Evolutionary conservation across 2,888 invertebrate genomes (phyloP).

Genomic region (Papilio demoleus): DNA sequence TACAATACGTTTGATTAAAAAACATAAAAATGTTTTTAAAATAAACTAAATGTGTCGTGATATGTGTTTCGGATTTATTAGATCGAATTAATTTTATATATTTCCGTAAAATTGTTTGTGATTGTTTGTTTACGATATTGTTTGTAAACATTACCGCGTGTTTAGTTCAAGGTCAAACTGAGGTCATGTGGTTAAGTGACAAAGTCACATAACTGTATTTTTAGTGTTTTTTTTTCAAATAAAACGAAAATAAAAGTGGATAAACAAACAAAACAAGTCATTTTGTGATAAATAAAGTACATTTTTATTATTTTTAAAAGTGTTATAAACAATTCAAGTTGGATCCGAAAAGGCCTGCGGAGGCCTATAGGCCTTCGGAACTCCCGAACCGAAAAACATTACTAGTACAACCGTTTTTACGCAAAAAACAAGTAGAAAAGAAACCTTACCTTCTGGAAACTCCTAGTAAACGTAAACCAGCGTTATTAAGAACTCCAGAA

Average conservation of each 20-base stretch:
- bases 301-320: neutral
- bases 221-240: neutral
- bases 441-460: slow-evolving; percentile 67
- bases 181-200: neutral
- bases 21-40: neutral
- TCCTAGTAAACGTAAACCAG: slow-evolving; percentile 69
- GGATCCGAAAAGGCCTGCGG: slow-evolving; percentile 62
- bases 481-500: slow-evolving; percentile 67
- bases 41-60: neutral
- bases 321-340: slow-evolving; percentile 64
- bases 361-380: slow-evolving; percentile 65
- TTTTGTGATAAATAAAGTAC: too few relatives aligned
- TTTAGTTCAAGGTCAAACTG: slow-evolving; percentile 15
- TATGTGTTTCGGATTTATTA: neutral
- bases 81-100: neutral
- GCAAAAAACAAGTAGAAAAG: slow-evolving; percentile 53
- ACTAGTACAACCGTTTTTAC: slow-evolving; percentile 66
- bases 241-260: too few relatives aligned
- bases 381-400: slow-evolving; percentile 59
- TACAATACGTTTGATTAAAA: neutral
- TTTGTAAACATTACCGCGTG: slow-evolving; percentile 38
- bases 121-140: slow-evolving; percentile 24
- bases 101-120: slow-evolving; percentile 24
- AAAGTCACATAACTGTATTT: neutral
- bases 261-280: too few relatives aligned